Conservation (phyloP, 2,113 vertebrate genomes). For the Herpailurus yagouaroundi region DNA sequence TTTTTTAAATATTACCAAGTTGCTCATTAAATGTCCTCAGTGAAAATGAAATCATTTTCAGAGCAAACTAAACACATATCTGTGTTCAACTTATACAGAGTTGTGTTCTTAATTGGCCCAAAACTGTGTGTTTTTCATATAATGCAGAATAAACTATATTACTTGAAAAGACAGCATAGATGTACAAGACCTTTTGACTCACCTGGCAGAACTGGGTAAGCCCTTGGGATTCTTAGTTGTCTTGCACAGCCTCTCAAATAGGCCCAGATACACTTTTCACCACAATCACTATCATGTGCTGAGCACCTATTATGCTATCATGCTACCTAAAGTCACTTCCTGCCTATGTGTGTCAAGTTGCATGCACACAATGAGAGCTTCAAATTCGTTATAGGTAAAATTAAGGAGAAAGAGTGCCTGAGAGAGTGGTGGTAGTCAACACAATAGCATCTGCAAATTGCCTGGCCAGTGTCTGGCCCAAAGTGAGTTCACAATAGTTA, state of each 20-base stretch:
- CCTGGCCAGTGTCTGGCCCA: background rate
- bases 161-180: constrained; percentile 46
- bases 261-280: background rate
- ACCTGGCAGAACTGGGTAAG: background rate
- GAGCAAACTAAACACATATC: background rate
- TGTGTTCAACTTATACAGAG: constrained; percentile 16
- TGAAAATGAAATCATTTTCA: constrained; percentile 55
- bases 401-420: constrained; percentile 18
- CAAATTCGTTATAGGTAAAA: background rate
- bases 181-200: background rate
- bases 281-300: background rate
- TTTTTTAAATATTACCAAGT: background rate
- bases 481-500: background rate
- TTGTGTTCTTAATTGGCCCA: background rate
- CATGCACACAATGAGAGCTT: background rate
- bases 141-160: constrained; percentile 27
- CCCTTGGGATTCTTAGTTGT: constrained; percentile 10
- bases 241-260: background rate
- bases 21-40: constrained; percentile 21
- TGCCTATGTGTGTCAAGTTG: background rate
- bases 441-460: background rate
- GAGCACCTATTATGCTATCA: background rate
- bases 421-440: constrained; percentile 5
- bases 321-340: background rate
- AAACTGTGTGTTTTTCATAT: constrained; percentile 46